Evolutionary conservation across 1,140 invertebrate genomes (phyloP).

Genomic region (Apis mellifera): Amel_HAv3.1 CM009939.2:7776501-7777000

Average conservation of each 20-base stretch:
- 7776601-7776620: not conserved
- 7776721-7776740: constrained; percentile 89
- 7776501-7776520: constrained; percentile 29
- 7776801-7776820: constrained; percentile 89
- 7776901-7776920: constrained; percentile 88
- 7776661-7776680: constrained; percentile 34
- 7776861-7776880: constrained; percentile 95
- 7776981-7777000: constrained; percentile 61
- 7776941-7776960: constrained; percentile 84
- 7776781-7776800: constrained; percentile 86
- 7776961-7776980: constrained; percentile 86
- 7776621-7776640: not conserved
- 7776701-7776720: constrained; percentile 40
- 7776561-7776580: constrained; percentile 32
- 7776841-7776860: constrained; percentile 89
- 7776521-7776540: not conserved
- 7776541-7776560: constrained; percentile 27
- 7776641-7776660: not conserved
- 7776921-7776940: constrained; percentile 85
- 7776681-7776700: constrained; percentile 6
- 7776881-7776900: constrained; percentile 94
- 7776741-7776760: constrained; percentile 95
- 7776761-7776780: constrained; percentile 94
- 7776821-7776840: constrained; percentile 87
- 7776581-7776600: constrained; percentile 26